Evolutionary conservation across 2,888 invertebrate species (phyloP).

Genomic region (Lepetodrilus schrolli): DNA sequence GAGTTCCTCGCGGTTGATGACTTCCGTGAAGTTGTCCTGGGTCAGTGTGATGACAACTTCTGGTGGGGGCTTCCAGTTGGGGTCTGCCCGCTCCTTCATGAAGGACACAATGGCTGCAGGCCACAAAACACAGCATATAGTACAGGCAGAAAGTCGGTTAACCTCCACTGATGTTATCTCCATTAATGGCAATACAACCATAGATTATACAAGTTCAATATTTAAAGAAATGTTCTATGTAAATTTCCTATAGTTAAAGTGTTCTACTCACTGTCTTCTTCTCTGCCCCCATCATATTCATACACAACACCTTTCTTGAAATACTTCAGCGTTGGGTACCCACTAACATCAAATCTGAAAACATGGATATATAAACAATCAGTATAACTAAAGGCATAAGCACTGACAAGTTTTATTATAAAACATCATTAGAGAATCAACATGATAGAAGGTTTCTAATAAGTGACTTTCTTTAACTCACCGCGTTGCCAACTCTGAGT

Average conservation of each 20-base stretch:
- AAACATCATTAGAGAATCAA: too few relatives aligned
- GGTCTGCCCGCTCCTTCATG: constrained; percentile 77
- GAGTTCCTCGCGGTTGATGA: constrained; percentile 76
- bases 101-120: constrained; percentile 77
- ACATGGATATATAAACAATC: too few relatives aligned
- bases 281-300: constrained; percentile 72
- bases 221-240: too few relatives aligned
- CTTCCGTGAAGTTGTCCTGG: constrained; percentile 72
- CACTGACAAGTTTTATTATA: too few relatives aligned
- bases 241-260: too few relatives aligned
- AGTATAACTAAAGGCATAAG: too few relatives aligned
- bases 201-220: too few relatives aligned
- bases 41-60: constrained; percentile 77
- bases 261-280: constrained; percentile 58
- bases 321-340: constrained; percentile 78
- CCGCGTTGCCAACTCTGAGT: constrained; percentile 75
- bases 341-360: constrained; percentile 75
- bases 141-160: too few relatives aligned
- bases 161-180: too few relatives aligned
- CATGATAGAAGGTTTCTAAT: too few relatives aligned
- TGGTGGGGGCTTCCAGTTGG: constrained; percentile 79
- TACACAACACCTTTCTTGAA: constrained; percentile 72
- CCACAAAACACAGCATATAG: too few relatives aligned
- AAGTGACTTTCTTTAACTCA: constrained; percentile 31
- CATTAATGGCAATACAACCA: too few relatives aligned